phyloP scores from a whole-genome alignment of 2,113 vertebrate species.

The Merops nubicus region DNA sequence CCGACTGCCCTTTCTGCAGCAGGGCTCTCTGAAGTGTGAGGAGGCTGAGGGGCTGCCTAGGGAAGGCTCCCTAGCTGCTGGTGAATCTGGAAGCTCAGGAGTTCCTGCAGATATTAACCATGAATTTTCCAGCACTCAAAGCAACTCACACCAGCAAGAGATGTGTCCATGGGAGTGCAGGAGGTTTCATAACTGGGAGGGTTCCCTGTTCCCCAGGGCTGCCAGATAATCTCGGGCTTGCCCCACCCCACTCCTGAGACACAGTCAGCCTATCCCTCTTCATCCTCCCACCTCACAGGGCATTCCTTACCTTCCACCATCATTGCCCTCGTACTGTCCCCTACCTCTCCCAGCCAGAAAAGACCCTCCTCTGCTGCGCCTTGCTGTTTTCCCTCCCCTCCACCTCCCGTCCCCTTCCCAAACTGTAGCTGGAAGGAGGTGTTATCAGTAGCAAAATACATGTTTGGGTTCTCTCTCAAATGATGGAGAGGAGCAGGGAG shows the following conservation, averaged over 20 bases:
- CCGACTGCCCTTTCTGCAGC: rapidly evolving
- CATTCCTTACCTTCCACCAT: neutral
- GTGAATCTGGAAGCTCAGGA: neutral
- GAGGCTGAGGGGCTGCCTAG: neutral
- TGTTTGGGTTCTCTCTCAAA: neutral
- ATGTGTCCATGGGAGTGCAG: neutral
- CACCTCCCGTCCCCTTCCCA: neutral
- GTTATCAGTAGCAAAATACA: neutral
- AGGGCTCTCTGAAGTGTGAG: neutral
- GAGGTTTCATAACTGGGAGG: constrained; percentile 20
- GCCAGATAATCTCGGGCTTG: neutral
- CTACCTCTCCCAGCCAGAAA: neutral
- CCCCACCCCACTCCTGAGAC: constrained; percentile 2
- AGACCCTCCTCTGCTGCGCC: neutral
- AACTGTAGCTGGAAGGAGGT: neutral
- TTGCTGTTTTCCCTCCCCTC: neutral
- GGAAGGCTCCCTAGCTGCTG: neutral
- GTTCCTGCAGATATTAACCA: neutral
- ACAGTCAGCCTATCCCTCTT: neutral
- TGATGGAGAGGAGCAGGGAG: neutral
- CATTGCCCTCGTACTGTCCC: rapidly evolving
- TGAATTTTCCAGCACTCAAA: neutral
- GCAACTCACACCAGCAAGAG: neutral
- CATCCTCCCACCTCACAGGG: neutral
- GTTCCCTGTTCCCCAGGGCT: neutral